Conservation (phyloP, 1,140 invertebrate genomes). For the Apis cerana region DNA sequence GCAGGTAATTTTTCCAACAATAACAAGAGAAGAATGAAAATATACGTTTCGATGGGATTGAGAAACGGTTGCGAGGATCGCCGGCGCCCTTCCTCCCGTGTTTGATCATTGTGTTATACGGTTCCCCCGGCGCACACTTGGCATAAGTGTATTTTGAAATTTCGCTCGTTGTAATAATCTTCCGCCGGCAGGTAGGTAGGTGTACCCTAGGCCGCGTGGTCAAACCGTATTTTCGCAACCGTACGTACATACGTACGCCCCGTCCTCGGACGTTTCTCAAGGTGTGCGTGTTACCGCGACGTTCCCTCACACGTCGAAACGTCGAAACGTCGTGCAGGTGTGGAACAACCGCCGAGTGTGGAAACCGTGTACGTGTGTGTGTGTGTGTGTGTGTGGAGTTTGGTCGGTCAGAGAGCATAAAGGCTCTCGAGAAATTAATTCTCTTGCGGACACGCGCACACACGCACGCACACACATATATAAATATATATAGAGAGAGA, state of each 20-base stretch:
- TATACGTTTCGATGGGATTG: slow-evolving; percentile 62
- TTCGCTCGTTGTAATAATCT: slow-evolving; percentile 76
- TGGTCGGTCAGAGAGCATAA: slow-evolving; percentile 79
- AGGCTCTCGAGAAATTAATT: slow-evolving; percentile 81
- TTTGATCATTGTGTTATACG: slow-evolving; percentile 78
- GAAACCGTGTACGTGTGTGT: slow-evolving; percentile 34
- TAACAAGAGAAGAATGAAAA: slow-evolving; percentile 33
- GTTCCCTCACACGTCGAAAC: neutral
- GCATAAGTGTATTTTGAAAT: slow-evolving; percentile 79
- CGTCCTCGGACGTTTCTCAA: slow-evolving; percentile 46
- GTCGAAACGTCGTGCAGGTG: slow-evolving; percentile 53
- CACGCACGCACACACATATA: slow-evolving; percentile 24
- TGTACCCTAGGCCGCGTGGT: slow-evolving; percentile 35
- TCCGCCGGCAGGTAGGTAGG: slow-evolving; percentile 61
- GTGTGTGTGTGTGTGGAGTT: slow-evolving; percentile 49
- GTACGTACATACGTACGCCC: slow-evolving; percentile 8
- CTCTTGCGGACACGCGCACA: slow-evolving; percentile 64
- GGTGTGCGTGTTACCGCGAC: slow-evolving; percentile 54
- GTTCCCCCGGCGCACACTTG: slow-evolving; percentile 74
- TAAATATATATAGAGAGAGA: too few relatives aligned
- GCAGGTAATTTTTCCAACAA: slow-evolving; percentile 7
- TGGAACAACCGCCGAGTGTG: slow-evolving; percentile 46
- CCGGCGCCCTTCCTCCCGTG: slow-evolving; percentile 60
- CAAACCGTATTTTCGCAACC: slow-evolving; percentile 64
- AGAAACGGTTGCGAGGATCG: slow-evolving; percentile 31